These are phyloP conservation scores for Hydraecia micacea DNA, from an alignment of 2,888 invertebrate genomes.

Conservation along the genomic window DNA sequence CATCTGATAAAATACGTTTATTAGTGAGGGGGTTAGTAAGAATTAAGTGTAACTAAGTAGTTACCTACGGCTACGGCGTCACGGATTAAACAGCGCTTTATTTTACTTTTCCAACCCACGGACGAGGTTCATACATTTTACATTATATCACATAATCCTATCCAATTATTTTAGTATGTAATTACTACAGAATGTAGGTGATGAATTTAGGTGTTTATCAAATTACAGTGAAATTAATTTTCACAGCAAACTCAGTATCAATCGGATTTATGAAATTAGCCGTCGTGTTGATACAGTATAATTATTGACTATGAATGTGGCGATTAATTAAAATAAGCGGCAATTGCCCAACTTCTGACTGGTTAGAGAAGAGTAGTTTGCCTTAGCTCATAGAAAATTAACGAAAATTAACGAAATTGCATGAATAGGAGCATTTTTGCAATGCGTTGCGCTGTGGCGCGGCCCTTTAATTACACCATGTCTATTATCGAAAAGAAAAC, in stretches of 20 bases:
- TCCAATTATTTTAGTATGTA: constrained; percentile 60
- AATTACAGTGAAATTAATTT: constrained; percentile 46
- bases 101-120: constrained; percentile 51
- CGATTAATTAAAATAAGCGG: background rate
- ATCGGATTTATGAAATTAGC: constrained; percentile 41
- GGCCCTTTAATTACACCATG: background rate
- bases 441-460: background rate
- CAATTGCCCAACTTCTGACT: too few relatives aligned
- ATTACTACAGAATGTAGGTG: constrained; percentile 45
- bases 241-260: constrained; percentile 22
- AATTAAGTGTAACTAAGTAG: constrained; percentile 17
- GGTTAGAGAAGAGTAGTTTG: background rate
- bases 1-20: too few relatives aligned
- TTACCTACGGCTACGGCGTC: background rate
- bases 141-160: constrained; percentile 53
- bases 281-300: background rate
- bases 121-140: constrained; percentile 40
- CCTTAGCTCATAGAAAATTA: background rate
- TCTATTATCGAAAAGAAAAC: background rate
- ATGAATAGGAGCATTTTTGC: background rate
- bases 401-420: too few relatives aligned
- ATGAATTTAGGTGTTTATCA: constrained; percentile 45
- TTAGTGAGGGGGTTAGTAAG: too few relatives aligned
- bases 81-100: constrained; percentile 45
- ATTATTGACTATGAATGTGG: background rate